phyloP scores from a whole-genome alignment of 2,113 vertebrate genomes.

The Carlito syrichta region DNA sequence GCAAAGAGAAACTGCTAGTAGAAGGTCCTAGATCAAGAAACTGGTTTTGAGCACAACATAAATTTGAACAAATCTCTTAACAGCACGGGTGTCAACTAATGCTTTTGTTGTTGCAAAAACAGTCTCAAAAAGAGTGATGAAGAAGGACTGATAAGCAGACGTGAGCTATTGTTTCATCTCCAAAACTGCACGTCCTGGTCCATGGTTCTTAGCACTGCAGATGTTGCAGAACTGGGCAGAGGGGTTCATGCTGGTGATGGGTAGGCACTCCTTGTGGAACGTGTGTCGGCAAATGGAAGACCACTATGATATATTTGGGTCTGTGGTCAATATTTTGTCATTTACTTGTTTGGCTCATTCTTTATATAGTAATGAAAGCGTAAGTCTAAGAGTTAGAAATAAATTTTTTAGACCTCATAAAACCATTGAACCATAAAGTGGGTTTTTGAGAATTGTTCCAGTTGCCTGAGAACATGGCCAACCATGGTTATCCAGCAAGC shows the following conservation, averaged over 20 bases:
- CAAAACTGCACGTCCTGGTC: conserved; percentile 91
- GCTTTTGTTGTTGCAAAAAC: background rate
- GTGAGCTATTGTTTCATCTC: conserved; percentile 87
- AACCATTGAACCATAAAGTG: background rate
- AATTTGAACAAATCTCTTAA: background rate
- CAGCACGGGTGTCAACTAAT: background rate
- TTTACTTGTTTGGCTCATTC: background rate
- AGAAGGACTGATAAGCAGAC: background rate
- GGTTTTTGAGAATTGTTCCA: background rate
- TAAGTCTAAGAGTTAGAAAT: background rate
- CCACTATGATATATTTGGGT: conserved; percentile 77
- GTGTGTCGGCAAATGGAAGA: conserved; percentile 98
- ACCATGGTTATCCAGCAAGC: background rate
- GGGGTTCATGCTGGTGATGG: conserved; percentile 85
- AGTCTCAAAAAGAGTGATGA: background rate
- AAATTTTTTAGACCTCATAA: background rate
- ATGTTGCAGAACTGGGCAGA: conserved; percentile 95
- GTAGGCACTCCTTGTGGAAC: conserved; percentile 98
- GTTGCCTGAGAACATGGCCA: fast-evolving
- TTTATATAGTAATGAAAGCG: background rate
- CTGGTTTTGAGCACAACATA: background rate
- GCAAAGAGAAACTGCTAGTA: background rate
- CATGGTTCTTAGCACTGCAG: conserved; percentile 94
- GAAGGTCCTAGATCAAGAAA: background rate
- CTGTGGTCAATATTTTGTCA: background rate